Evolutionary conservation across 2,797 vertebrate genomes (phyloP).

Genomic region (Ctenopoma multispine): DNA sequence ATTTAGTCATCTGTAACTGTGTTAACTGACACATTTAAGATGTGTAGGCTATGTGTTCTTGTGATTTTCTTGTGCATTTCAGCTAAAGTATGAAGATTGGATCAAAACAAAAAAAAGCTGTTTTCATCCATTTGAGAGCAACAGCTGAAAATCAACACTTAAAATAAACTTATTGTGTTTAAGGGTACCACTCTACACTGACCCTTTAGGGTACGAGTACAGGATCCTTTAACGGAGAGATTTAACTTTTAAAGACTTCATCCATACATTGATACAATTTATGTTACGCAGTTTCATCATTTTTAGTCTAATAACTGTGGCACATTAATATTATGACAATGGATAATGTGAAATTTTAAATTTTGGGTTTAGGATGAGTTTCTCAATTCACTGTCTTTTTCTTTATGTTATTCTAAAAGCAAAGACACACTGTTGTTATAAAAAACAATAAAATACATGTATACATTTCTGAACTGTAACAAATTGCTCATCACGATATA

Average conservation of each 20-base stretch:
- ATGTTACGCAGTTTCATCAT: background rate
- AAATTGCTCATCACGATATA: slow-evolving; percentile 20
- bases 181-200: background rate
- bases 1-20: too few species aligned
- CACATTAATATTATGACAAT: too few species aligned
- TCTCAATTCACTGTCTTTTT: background rate
- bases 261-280: background rate
- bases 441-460: too few species aligned
- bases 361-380: background rate
- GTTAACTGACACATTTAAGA: background rate
- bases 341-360: background rate
- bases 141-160: background rate
- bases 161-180: slow-evolving; percentile 1
- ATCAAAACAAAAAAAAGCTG: background rate
- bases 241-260: background rate
- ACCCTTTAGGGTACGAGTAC: background rate
- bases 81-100: background rate
- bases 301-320: background rate
- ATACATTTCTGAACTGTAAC: background rate
- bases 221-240: background rate
- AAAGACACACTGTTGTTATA: background rate
- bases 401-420: background rate
- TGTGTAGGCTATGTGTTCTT: background rate
- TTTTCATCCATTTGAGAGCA: slow-evolving; percentile 13
- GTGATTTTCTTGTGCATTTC: background rate